Conservation (phyloP, 2,113 vertebrate genomes). For the Casuarius casuarius region DNA sequence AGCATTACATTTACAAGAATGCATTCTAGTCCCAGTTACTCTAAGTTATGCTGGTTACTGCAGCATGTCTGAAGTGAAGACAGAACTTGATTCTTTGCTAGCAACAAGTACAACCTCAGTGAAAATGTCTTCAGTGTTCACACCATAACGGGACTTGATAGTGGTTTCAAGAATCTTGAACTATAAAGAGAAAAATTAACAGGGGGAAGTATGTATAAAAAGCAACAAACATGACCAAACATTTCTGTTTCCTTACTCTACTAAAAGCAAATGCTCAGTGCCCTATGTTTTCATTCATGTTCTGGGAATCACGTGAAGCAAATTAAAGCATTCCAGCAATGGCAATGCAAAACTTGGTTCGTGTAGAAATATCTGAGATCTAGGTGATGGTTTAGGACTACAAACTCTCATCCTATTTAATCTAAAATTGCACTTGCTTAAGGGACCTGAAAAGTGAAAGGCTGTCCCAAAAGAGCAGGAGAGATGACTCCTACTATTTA, state of each 20-base stretch:
- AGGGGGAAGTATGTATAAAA: neutral
- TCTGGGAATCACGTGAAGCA: neutral
- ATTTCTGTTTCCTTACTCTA: neutral
- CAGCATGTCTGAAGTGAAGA: neutral
- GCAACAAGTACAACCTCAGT: neutral
- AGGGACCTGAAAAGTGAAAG: neutral
- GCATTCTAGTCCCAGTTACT: neutral
- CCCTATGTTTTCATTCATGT: rapidly evolving
- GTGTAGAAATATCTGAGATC: neutral
- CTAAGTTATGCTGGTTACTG: neutral
- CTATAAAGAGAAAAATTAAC: neutral
- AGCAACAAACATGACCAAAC: neutral
- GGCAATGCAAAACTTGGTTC: neutral
- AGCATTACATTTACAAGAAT: neutral
- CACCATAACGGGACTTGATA: neutral
- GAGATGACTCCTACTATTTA: neutral
- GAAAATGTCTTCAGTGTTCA: neutral
- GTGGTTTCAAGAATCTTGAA: neutral
- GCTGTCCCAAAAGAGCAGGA: neutral
- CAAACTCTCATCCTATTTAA: neutral
- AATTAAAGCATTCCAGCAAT: neutral
- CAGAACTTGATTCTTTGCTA: neutral
- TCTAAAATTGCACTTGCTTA: neutral
- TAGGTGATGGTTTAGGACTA: neutral
- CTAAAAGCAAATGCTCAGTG: neutral